phyloP scores from a whole-genome alignment of 2,888 invertebrate genomes.

The Tenthredo distinguenda region DNA sequence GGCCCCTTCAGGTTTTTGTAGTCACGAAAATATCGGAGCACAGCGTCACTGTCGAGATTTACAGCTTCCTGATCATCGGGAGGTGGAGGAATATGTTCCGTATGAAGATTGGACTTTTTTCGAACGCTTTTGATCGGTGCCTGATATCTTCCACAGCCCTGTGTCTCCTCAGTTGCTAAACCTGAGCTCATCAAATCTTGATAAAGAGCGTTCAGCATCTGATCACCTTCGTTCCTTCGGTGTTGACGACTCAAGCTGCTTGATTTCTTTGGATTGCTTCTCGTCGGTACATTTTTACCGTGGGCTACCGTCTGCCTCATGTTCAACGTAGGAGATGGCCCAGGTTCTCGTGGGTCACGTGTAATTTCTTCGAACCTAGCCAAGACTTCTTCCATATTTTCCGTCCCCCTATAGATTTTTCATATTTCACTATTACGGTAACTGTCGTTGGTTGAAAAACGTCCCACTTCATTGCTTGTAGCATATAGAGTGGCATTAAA shows the following conservation, averaged over 20 bases:
- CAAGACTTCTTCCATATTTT: slow-evolving; percentile 29
- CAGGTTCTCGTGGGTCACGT: slow-evolving; percentile 10
- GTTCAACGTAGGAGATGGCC: background rate
- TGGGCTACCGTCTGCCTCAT: background rate
- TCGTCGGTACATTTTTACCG: background rate
- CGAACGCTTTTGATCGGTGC: slow-evolving; percentile 36
- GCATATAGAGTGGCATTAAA: background rate
- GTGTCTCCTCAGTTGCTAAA: slow-evolving; percentile 52
- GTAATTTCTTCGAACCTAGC: slow-evolving; percentile 35
- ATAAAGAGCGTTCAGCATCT: slow-evolving; percentile 22
- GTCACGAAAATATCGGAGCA: slow-evolving; percentile 25
- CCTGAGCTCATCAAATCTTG: slow-evolving; percentile 51
- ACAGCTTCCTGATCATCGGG: background rate
- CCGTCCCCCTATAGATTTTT: slow-evolving; percentile 1
- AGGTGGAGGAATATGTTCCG: background rate
- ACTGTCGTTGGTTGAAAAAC: background rate
- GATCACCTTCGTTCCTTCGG: slow-evolving; percentile 56
- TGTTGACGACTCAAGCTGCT: slow-evolving; percentile 50
- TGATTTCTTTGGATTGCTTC: slow-evolving; percentile 23
- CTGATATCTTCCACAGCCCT: slow-evolving; percentile 20
- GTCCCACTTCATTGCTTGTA: background rate
- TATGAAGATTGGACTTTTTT: background rate
- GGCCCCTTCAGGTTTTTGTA: slow-evolving; percentile 31
- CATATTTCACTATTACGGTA: background rate
- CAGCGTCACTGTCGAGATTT: slow-evolving; percentile 30